Percentiles rank a stretch among this genome's conserved stretches.
Evolutionary conservation across 1,140 invertebrate species (phyloP).

Genomic region (Monochamus saltuarius): DNA sequence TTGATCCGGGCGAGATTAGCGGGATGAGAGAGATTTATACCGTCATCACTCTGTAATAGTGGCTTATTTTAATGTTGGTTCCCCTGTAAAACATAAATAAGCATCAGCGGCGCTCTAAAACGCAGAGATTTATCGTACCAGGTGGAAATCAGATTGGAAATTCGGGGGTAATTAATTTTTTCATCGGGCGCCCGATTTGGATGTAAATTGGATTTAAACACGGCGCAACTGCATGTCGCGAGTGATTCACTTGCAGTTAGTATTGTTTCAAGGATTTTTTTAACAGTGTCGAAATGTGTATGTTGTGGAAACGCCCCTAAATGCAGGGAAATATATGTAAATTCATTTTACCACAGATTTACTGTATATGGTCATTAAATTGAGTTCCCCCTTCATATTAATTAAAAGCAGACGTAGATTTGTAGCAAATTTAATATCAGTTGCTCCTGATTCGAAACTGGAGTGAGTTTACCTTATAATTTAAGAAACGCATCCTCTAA

Average conservation of each 20-base stretch:
- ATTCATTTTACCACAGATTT: no score
- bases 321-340: no score
- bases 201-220: no score
- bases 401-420: no score
- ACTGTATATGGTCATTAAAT: no score
- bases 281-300: background rate
- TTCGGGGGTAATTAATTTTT: constrained; percentile 1
- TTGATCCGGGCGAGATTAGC: constrained; percentile 27
- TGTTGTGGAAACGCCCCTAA: no score
- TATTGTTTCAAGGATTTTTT: background rate
- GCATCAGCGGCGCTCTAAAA: constrained; percentile 16
- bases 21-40: constrained; percentile 29
- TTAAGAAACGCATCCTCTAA: no score
- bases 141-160: constrained; percentile 5
- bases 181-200: background rate
- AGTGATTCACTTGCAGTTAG: background rate
- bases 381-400: no score
- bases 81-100: constrained; percentile 28
- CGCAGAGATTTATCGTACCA: background rate
- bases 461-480: no score
- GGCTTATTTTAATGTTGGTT: constrained; percentile 28
- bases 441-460: no score
- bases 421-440: no score
- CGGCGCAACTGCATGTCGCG: background rate
- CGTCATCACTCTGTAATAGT: constrained; percentile 25